phyloP scores from a whole-genome alignment of 2,113 vertebrate species.

The Peucedramus taeniatus region DNA sequence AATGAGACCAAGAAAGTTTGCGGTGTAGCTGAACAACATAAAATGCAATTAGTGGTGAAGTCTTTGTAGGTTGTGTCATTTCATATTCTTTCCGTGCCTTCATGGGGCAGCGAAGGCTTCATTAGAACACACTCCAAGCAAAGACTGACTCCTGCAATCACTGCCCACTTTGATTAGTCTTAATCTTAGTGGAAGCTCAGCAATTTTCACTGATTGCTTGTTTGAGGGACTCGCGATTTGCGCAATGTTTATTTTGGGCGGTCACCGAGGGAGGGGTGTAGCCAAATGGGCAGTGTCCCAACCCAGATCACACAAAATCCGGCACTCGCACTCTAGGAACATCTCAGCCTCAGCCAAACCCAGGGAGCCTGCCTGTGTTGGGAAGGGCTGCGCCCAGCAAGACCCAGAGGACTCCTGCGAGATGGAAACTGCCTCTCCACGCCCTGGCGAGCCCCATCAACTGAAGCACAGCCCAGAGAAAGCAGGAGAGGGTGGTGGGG shows the following conservation, averaged over 20 bases:
- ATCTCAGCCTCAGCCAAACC: not conserved
- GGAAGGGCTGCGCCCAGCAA: not conserved
- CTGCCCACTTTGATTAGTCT: conserved; percentile 41
- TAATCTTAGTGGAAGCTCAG: conserved; percentile 25
- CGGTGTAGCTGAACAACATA: not conserved
- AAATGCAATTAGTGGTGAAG: conserved; percentile 40
- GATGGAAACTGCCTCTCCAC: not conserved
- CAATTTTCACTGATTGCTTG: conserved; percentile 30
- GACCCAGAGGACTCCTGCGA: not conserved
- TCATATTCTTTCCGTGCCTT: not conserved
- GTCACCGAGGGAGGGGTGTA: not conserved
- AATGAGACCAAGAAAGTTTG: not conserved
- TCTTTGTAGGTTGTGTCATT: conserved; percentile 40
- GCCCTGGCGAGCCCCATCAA: not conserved
- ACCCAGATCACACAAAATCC: not conserved
- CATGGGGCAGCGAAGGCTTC: not conserved
- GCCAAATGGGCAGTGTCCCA: not conserved
- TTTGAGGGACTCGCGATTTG: conserved; percentile 6
- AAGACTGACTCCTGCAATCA: not conserved
- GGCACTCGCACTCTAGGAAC: conserved; percentile 31
- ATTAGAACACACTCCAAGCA: not conserved
- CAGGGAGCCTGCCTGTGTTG: fast-evolving
- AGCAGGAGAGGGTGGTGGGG: not conserved
- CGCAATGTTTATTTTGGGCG: conserved; percentile 51
- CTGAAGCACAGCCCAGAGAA: not conserved